These are phyloP conservation scores for Alosa sapidissima DNA, from an alignment of 2,797 vertebrate genomes.

Conservation along the genomic window DNA sequence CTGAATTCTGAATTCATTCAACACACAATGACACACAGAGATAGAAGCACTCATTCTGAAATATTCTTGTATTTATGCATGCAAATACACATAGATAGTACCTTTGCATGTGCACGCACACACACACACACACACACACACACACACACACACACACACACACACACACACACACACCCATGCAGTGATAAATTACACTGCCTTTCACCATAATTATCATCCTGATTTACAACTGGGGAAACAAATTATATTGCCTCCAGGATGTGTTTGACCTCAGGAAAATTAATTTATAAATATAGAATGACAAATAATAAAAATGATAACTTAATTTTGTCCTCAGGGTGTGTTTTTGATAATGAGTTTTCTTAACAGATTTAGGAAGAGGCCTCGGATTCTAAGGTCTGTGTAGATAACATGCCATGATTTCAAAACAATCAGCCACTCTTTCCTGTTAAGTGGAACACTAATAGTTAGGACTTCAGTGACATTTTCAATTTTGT, in stretches of 20 bases:
- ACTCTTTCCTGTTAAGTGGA: not conserved
- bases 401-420: constrained; percentile 21
- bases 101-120: not conserved
- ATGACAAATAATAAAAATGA: constrained; percentile 51
- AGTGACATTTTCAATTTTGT: not conserved
- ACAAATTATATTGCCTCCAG: constrained; percentile 47
- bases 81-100: not conserved
- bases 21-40: not conserved
- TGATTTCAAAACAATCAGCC: not conserved
- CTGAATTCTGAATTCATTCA: not conserved
- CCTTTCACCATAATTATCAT: constrained; percentile 51
- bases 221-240: constrained; percentile 49
- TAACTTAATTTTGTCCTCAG: constrained; percentile 55
- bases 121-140: not conserved
- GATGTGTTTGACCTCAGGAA: constrained; percentile 49
- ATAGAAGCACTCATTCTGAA: not conserved
- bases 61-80: not conserved
- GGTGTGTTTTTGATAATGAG: constrained; percentile 61
- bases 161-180: too few species aligned
- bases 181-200: constrained; percentile 39
- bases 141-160: not conserved
- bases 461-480: not conserved
- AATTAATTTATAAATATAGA: constrained; percentile 60
- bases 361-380: constrained; percentile 59
- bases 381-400: constrained; percentile 24